These are phyloP conservation scores for Synodontis membranacea DNA, from an alignment of 2,113 vertebrate genomes.

Conservation along the genomic window DNA sequence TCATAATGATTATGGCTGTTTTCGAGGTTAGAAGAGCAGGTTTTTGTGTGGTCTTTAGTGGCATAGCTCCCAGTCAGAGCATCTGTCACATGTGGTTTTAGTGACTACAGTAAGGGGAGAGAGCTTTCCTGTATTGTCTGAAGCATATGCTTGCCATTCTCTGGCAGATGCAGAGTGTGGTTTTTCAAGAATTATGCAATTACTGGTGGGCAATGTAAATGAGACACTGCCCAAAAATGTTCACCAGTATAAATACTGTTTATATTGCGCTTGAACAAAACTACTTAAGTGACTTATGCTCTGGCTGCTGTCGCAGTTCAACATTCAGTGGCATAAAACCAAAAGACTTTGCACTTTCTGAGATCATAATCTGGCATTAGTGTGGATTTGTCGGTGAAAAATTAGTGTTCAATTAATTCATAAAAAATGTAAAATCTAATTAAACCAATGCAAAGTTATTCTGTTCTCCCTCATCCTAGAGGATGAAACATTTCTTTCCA, in stretches of 20 bases:
- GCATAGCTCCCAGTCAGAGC: not conserved
- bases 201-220: not conserved
- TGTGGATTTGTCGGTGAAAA: not conserved
- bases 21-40: conserved; percentile 4
- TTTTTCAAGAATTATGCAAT: conserved; percentile 27
- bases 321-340: not conserved
- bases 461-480: not conserved
- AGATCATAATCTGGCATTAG: not conserved
- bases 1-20: conserved; percentile 5
- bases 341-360: not conserved
- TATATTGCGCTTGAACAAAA: not conserved
- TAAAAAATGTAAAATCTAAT: too few species aligned
- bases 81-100: not conserved
- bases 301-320: not conserved
- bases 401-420: too few species aligned
- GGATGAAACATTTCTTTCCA: not conserved
- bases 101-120: not conserved
- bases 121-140: not conserved
- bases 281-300: not conserved
- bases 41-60: not conserved
- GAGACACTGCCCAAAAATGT: not conserved
- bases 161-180: not conserved
- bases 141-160: not conserved
- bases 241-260: not conserved
- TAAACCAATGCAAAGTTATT: not conserved